Base-by-base conservation (phyloP, 2,888 invertebrate species). In the Amorpha juglandis region DNA sequence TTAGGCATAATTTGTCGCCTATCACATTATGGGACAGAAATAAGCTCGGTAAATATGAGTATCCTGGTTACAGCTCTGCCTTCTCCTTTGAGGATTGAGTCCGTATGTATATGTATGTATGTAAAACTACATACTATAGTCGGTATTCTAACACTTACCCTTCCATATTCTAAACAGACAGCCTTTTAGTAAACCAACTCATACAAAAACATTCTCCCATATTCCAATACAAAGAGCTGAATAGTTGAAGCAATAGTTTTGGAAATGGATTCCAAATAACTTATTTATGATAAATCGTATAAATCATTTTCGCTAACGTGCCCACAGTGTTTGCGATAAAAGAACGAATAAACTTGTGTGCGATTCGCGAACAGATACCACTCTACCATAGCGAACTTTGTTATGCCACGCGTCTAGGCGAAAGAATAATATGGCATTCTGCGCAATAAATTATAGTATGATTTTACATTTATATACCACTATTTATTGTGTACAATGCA, bases 251-350 rank as follows among this genome's bases (percentile, higher is more conserved):
- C 79, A 85, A 89, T 87, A 89, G 89, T 90, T 89, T 80, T 82
- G 80, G 75, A 83, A 88, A 87, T 87, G 83, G 84, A 87, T 79
- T 85, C 82, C 78, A 81, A 84, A 88, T 91, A 91, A 91, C 82
- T 90, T 92, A 92, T 92, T 92, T 92, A 92, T 91, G 90, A 92
- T 91, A 92, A 92, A 89, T 86, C 84, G 81, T 88, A 92, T 93
- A 93, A 92, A 92, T 93, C 92, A 93, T 92, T 90, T 90, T 88
- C 81, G 76, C 84, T 90, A 89, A 88, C 89, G 88, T 87, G 84
- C 88, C 80, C 80, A 78, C 78, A 81, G 79, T 82, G 76, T 69
- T 74, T 76, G 84, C 87, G 92, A 92, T 92, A 93, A 91, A 90
- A 89, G 89, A 85, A 82, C 88, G 90, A 90, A 89, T 92, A 88